phyloP scores from a whole-genome alignment of 2,113 vertebrate genomes.

The Tinamus guttatus region DNA sequence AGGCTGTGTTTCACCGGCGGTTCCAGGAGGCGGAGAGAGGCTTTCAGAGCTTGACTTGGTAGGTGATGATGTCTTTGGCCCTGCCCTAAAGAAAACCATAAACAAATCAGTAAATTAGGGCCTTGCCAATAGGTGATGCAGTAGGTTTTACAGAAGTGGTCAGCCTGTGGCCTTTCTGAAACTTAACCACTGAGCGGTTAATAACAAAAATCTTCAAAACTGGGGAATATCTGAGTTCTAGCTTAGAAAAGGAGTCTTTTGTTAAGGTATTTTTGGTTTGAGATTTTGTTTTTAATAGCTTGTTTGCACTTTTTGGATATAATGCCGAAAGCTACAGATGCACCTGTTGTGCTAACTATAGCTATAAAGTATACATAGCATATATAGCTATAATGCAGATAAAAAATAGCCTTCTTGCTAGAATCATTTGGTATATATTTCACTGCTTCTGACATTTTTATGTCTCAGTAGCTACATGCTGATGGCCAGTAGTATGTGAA shows the following conservation, averaged over 20 bases:
- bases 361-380: not conserved
- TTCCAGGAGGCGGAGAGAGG: not conserved
- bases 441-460: not conserved
- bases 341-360: not conserved
- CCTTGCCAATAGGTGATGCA: not conserved
- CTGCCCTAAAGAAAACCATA: conserved; percentile 24
- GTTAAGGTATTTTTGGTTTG: not conserved
- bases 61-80: not conserved
- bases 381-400: not conserved
- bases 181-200: not conserved
- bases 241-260: not conserved
- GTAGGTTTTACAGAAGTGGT: not conserved
- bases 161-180: not conserved
- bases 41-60: not conserved
- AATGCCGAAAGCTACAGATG: not conserved
- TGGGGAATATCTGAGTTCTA: not conserved
- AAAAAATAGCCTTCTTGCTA: not conserved
- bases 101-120: not conserved
- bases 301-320: conserved; percentile 13
- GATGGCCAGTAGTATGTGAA: not conserved
- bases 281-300: not conserved
- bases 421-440: not conserved
- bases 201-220: not conserved
- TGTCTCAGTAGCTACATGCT: not conserved
- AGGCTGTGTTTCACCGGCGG: not conserved